A percentile compares a stretch with the other conserved stretches of the same genome.
Evolutionary conservation across 2,888 invertebrate species (phyloP).

Genomic region (Andrena trimmerana): DNA sequence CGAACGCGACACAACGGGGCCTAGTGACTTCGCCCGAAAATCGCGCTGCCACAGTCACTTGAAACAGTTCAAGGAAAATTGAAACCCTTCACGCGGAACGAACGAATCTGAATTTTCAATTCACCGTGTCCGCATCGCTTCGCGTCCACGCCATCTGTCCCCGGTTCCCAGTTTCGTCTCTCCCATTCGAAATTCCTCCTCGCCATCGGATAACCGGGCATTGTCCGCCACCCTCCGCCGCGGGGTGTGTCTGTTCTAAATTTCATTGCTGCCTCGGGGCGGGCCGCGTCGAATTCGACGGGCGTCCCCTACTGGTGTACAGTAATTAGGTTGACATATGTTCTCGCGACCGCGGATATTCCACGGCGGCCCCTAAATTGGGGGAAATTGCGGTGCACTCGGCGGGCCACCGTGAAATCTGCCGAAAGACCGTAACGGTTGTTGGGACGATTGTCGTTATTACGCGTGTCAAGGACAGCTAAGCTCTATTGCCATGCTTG

Average conservation of each 20-base stretch:
- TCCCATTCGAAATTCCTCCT: slow-evolving; percentile 34
- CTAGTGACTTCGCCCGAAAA: slow-evolving; percentile 12
- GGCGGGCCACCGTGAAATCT: slow-evolving; percentile 30
- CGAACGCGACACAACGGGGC: not conserved
- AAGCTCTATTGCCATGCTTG: not conserved
- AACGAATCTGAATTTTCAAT: slow-evolving; percentile 43
- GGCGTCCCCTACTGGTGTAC: slow-evolving; percentile 11
- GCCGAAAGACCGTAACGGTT: slow-evolving; percentile 31
- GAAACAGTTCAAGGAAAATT: not conserved
- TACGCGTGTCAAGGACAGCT: slow-evolving; percentile 12
- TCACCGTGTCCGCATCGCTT: slow-evolving; percentile 23
- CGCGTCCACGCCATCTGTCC: slow-evolving; percentile 52
- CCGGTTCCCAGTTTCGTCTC: slow-evolving; percentile 18
- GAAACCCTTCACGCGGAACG: not conserved
- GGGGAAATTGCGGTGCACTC: slow-evolving; percentile 27
- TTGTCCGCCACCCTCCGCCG: slow-evolving; percentile 1
- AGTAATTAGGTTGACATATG: slow-evolving; percentile 61
- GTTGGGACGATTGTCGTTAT: slow-evolving; percentile 27
- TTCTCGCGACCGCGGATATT: slow-evolving; percentile 25
- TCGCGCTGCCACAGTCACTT: not conserved
- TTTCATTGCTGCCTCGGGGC: slow-evolving; percentile 31
- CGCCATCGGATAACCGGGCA: slow-evolving; percentile 36
- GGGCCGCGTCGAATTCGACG: slow-evolving; percentile 21
- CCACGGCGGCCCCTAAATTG: slow-evolving; percentile 6
- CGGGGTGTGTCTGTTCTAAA: slow-evolving; percentile 37